Conservation (phyloP, 2,113 vertebrate genomes). For the Pongo pygmaeus region DNA sequence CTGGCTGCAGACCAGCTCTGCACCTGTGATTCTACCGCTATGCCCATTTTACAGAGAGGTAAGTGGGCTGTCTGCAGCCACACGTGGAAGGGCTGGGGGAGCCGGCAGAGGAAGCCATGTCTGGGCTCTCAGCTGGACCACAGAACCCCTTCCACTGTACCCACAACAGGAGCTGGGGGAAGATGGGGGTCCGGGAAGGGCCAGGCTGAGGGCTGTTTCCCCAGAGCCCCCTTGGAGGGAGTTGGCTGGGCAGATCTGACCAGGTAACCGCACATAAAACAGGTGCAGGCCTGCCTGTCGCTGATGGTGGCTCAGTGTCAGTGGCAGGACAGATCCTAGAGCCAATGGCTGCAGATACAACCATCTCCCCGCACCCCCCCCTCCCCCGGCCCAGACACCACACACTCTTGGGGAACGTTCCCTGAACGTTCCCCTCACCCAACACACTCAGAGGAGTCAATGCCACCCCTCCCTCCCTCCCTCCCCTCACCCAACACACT, state of each 20-base stretch:
- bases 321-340: neutral
- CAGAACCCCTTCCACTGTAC: neutral
- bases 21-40: neutral
- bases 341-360: neutral
- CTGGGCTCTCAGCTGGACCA: neutral
- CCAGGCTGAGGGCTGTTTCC: neutral
- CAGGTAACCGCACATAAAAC: neutral
- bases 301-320: fast-evolving
- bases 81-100: fast-evolving
- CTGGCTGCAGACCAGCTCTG: too few relatives aligned
- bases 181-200: neutral
- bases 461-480: too few relatives aligned
- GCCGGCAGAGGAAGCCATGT: neutral
- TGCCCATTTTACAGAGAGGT: too few relatives aligned
- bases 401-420: fast-evolving
- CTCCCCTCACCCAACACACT: too few relatives aligned
- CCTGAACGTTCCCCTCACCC: fast-evolving
- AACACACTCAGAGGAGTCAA: neutral
- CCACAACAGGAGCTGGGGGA: neutral
- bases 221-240: neutral
- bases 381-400: too few relatives aligned
- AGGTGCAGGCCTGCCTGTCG: neutral
- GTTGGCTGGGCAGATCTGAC: neutral
- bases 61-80: neutral
- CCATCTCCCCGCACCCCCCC: fast-evolving